These are phyloP conservation scores for Sebastes paucispinis DNA, from an alignment of 2,797 vertebrate genomes.

Conservation along the genomic window DNA sequence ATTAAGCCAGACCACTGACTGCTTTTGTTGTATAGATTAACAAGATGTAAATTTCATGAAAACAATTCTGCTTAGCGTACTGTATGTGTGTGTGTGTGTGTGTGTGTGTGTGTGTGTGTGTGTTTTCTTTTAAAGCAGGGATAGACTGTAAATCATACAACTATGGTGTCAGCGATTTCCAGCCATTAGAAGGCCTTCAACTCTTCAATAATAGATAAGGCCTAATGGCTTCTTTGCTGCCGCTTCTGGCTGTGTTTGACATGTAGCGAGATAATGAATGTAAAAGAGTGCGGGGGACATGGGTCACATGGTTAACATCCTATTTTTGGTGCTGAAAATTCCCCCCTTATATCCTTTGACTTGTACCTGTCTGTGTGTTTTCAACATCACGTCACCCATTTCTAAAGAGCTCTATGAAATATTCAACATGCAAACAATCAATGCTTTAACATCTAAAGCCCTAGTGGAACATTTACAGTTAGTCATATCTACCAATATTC, in stretches of 20 bases:
- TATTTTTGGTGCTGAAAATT: constrained; percentile 46
- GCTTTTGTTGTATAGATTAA: constrained; percentile 19
- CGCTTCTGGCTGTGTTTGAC: constrained; percentile 71
- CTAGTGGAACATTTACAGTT: background rate
- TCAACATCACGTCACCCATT: background rate
- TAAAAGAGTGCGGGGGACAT: constrained; percentile 56
- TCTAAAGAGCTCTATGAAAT: constrained; percentile 18
- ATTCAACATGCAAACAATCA: constrained; percentile 5
- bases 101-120: constrained; percentile 2
- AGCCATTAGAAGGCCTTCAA: constrained; percentile 72
- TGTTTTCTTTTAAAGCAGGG: constrained; percentile 31
- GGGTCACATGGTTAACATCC: constrained; percentile 52
- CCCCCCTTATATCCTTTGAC: background rate
- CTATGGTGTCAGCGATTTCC: constrained; percentile 71
- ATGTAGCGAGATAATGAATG: constrained; percentile 72
- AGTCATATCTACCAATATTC: background rate
- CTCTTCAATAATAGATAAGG: constrained; percentile 83
- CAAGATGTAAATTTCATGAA: constrained; percentile 28
- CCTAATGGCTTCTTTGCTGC: constrained; percentile 75
- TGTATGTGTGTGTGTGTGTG: constrained; percentile 3
- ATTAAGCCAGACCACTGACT: constrained; percentile 29
- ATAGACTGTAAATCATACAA: constrained; percentile 57
- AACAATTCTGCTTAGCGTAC: constrained; percentile 3
- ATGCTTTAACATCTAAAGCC: background rate
- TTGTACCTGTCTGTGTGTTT: constrained; percentile 20